phyloP scores from a whole-genome alignment of 37 sponge, comb jelly and placozoan species.

The Agelas oroides region DNA sequence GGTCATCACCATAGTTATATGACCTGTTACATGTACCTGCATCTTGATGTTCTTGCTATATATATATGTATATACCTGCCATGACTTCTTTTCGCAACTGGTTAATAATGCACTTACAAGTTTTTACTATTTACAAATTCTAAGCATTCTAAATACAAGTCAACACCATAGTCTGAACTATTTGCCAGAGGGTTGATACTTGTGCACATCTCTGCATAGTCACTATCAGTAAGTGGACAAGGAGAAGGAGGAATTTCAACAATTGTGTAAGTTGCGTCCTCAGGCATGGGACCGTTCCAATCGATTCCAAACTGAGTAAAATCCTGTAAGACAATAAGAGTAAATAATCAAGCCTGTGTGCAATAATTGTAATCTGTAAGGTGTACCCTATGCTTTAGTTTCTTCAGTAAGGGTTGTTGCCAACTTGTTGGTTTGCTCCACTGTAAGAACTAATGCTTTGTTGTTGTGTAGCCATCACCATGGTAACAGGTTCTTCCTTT shows the following conservation, averaged over 20 bases:
- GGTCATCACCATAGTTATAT: too few relatives aligned
- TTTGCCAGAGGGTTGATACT: not conserved
- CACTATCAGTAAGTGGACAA: slow-evolving; percentile 6
- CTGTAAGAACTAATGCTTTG: too few relatives aligned
- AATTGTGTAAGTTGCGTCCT: too few relatives aligned
- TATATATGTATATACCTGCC: not conserved
- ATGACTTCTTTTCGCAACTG: not conserved
- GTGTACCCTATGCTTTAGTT: too few relatives aligned
- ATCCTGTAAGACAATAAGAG: too few relatives aligned
- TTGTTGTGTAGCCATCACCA: too few relatives aligned
- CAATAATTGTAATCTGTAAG: too few relatives aligned
- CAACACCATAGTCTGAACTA: not conserved
- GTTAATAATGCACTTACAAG: not conserved
- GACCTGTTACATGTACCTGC: not conserved
- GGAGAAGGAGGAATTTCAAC: not conserved
- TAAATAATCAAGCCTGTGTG: too few relatives aligned
- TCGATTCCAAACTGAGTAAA: too few relatives aligned
- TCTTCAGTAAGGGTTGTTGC: too few relatives aligned
- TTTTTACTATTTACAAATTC: not conserved
- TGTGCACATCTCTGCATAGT: not conserved
- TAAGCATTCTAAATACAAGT: slow-evolving; percentile 5
- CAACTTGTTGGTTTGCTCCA: too few relatives aligned
- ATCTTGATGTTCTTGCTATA: not conserved
- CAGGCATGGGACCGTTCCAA: slow-evolving; percentile 35
- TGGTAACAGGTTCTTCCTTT: too few relatives aligned